Percentiles rank a stretch among this genome's conserved stretches.
These are phyloP conservation scores for Siniperca chuatsi DNA, from an alignment of 2,113 vertebrate species.

Conservation along the genomic window DNA sequence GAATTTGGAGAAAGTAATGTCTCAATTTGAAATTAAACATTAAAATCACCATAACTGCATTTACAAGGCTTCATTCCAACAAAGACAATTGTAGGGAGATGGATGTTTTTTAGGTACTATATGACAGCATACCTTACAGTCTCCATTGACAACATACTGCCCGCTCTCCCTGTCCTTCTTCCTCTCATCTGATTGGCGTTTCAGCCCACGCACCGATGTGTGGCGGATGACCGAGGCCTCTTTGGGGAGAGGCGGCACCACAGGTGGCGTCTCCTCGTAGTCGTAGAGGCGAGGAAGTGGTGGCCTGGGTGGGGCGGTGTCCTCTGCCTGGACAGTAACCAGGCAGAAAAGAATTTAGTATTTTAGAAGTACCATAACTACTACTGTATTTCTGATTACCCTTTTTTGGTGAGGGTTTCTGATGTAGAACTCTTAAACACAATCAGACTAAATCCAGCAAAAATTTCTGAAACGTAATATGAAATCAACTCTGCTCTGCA, in stretches of 20 bases:
- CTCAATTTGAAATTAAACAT: not conserved
- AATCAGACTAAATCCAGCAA: not conserved
- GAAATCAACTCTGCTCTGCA: not conserved
- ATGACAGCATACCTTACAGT: conserved; percentile 86
- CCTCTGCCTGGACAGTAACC: conserved; percentile 82
- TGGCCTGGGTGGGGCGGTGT: conserved; percentile 92
- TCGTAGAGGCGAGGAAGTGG: conserved; percentile 94
- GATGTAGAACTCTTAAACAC: not conserved
- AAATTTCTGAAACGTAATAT: not conserved
- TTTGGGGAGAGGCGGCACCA: conserved; percentile 91
- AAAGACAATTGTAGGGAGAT: not conserved
- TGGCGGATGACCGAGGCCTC: conserved; percentile 95
- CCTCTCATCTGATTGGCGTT: conserved; percentile 96
- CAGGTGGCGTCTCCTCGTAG: conserved; percentile 92
- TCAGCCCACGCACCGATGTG: conserved; percentile 94
- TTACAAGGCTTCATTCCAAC: not conserved
- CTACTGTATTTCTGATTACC: not conserved
- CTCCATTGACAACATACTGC: conserved; percentile 89
- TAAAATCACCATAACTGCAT: not conserved
- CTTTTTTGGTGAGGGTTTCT: not conserved
- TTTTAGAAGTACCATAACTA: not conserved
- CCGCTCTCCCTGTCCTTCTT: conserved; percentile 92
- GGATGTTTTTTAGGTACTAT: not conserved
- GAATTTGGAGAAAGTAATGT: not conserved
- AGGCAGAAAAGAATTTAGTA: not conserved